phyloP scores from a whole-genome alignment of 2,113 vertebrate genomes.

The Mormyrus iriodes region DNA sequence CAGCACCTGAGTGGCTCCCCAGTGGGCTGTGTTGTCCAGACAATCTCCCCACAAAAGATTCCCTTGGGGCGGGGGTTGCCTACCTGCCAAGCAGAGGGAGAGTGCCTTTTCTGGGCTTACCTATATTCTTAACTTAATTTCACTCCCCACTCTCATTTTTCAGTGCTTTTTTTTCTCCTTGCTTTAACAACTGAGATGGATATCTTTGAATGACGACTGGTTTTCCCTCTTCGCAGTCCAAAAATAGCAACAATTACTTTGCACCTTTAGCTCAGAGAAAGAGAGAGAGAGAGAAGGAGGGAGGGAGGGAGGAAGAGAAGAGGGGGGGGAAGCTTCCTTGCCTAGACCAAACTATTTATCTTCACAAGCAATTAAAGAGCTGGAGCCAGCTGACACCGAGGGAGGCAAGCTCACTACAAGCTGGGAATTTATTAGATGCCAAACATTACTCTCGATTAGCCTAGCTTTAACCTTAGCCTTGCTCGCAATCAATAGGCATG shows the following conservation, averaged over 20 bases:
- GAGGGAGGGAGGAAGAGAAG: background rate
- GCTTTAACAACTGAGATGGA: constrained; percentile 9
- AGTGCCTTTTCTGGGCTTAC: constrained; percentile 20
- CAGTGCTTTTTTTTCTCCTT: background rate
- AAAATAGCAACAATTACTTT: background rate
- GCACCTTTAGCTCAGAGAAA: background rate
- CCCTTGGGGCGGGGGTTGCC: background rate
- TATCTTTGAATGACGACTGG: background rate
- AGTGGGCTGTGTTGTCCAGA: constrained; percentile 25
- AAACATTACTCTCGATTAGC: background rate
- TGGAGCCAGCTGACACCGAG: background rate
- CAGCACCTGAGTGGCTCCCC: constrained; percentile 28
- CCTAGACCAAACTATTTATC: background rate
- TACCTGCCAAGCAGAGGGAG: constrained; percentile 16
- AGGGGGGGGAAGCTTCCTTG: background rate
- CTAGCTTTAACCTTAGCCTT: background rate
- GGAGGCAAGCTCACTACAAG: background rate
- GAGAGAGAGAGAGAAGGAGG: background rate
- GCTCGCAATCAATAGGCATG: background rate
- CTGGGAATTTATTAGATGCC: background rate
- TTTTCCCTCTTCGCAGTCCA: background rate
- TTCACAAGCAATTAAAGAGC: constrained; percentile 7
- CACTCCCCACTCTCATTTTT: background rate
- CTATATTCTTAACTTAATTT: background rate
- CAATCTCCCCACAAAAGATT: constrained; percentile 29